Percentiles rank a stretch among this genome's conserved stretches.
These are phyloP conservation scores for Cyaniris semiargus DNA, from an alignment of 2,888 invertebrate species.

Conservation along the genomic window DNA sequence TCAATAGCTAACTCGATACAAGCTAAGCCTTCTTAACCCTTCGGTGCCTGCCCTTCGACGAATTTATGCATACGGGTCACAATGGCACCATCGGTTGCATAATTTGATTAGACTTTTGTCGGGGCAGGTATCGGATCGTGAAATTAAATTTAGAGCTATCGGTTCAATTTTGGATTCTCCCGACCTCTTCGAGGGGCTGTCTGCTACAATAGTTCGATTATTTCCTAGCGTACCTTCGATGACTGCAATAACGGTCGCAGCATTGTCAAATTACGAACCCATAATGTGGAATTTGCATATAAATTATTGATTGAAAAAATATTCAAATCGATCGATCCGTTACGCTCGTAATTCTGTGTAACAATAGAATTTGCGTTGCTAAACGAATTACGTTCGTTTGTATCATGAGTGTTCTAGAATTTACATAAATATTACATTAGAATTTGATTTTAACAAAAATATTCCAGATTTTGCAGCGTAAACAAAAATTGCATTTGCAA, in stretches of 20 bases:
- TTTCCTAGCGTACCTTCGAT: slow-evolving; percentile 75
- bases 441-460: slow-evolving; percentile 37
- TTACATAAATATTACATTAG: slow-evolving; percentile 51
- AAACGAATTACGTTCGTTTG: slow-evolving; percentile 54
- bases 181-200: slow-evolving; percentile 68
- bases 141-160: slow-evolving; percentile 79
- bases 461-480: slow-evolving; percentile 38
- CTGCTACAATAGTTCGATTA: slow-evolving; percentile 75
- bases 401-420: slow-evolving; percentile 32
- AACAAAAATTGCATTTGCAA: slow-evolving; percentile 52
- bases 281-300: slow-evolving; percentile 73
- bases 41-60: slow-evolving; percentile 58
- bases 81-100: slow-evolving; percentile 77
- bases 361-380: slow-evolving; percentile 57
- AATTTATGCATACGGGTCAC: slow-evolving; percentile 75
- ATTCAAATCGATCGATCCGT: slow-evolving; percentile 78
- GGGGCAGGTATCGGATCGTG: slow-evolving; percentile 77
- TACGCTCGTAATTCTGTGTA: slow-evolving; percentile 62
- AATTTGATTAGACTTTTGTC: slow-evolving; percentile 79
- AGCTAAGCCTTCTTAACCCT: slow-evolving; percentile 68
- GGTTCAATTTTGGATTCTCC: slow-evolving; percentile 78
- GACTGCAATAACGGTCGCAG: slow-evolving; percentile 75
- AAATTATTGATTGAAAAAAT: slow-evolving; percentile 80
- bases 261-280: slow-evolving; percentile 64
- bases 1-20: slow-evolving; percentile 69